phyloP scores from a whole-genome alignment of 2,888 invertebrate genomes.

The Drosophila histrio region DNA sequence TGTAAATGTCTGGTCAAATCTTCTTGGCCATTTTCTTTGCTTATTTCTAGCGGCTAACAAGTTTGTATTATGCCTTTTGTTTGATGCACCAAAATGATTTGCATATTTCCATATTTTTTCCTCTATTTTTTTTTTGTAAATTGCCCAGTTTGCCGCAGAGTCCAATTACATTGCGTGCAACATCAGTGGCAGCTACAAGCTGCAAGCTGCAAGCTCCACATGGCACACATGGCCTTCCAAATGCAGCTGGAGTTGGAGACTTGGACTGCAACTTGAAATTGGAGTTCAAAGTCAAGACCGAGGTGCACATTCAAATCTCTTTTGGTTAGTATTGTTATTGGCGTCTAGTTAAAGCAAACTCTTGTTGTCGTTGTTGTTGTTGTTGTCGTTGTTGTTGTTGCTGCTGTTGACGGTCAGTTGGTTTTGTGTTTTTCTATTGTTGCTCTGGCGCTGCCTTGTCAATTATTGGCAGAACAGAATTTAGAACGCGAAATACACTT shows the following conservation, averaged over 20 bases:
- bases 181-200: constrained; percentile 42
- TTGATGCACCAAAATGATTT: constrained; percentile 71
- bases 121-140: constrained; percentile 45
- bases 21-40: constrained; percentile 2
- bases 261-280: constrained; percentile 21
- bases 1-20: neutral
- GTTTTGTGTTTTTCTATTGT: constrained; percentile 36
- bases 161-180: constrained; percentile 75
- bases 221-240: constrained; percentile 57
- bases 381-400: constrained; percentile 11
- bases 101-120: constrained; percentile 75
- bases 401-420: constrained; percentile 37
- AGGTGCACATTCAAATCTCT: constrained; percentile 60
- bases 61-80: constrained; percentile 54
- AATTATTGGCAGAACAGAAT: constrained; percentile 75
- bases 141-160: constrained; percentile 53
- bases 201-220: constrained; percentile 29
- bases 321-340: constrained; percentile 57
- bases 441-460: constrained; percentile 70
- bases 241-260: constrained; percentile 21
- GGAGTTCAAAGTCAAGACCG: constrained; percentile 59
- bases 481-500: constrained; percentile 68
- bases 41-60: constrained; percentile 46
- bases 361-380: constrained; percentile 10
- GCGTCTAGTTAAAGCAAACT: constrained; percentile 58